A percentile compares a stretch with the other conserved stretches of the same genome.
These are phyloP conservation scores for Anthoscopus minutus DNA, from an alignment of 2,113 vertebrate genomes.

Conservation along the genomic window DNA sequence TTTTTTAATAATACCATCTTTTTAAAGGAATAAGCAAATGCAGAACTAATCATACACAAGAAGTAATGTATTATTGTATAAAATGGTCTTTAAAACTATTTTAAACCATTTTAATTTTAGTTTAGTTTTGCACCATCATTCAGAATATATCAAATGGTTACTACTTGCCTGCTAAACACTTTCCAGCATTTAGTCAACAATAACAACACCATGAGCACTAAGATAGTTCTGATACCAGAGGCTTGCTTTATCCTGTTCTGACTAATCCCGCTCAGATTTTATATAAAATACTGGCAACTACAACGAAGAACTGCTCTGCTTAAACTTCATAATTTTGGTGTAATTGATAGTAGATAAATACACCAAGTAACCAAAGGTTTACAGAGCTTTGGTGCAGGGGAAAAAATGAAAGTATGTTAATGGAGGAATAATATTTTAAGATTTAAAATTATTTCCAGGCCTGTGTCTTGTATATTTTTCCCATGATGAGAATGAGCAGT, in stretches of 20 bases:
- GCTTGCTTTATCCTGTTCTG: background rate
- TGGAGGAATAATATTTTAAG: background rate
- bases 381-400: background rate
- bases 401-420: background rate
- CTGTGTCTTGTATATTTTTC: background rate
- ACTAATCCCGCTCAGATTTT: background rate
- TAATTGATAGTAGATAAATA: background rate
- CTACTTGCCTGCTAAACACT: background rate
- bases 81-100: background rate
- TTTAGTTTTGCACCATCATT: background rate
- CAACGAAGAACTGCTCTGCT: background rate
- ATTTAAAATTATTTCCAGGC: background rate
- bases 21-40: background rate
- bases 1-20: background rate
- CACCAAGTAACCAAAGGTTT: background rate
- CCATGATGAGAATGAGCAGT: background rate
- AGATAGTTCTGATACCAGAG: background rate
- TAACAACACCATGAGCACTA: background rate
- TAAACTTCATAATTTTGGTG: background rate
- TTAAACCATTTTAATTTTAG: background rate
- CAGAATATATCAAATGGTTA: background rate
- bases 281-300: background rate
- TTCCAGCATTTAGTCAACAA: background rate
- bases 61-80: background rate
- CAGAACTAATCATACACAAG: background rate